These are phyloP conservation scores for Hymenochirus boettgeri DNA, from an alignment of 2,113 vertebrate genomes.

Conservation along the genomic window DNA sequence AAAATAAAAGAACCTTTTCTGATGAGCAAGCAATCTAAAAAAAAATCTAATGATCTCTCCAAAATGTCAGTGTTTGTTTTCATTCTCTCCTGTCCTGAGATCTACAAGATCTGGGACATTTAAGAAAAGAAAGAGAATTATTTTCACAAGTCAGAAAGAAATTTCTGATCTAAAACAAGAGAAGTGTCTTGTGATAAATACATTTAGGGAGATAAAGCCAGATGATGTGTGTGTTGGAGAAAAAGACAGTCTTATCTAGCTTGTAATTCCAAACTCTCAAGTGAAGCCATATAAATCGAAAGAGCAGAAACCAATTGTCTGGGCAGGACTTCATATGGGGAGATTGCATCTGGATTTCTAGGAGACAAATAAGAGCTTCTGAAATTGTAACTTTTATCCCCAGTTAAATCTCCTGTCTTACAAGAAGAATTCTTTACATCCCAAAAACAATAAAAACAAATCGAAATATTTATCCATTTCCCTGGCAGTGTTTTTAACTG, in stretches of 20 bases:
- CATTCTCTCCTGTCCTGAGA: too few species aligned
- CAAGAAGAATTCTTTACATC: slow-evolving; percentile 28
- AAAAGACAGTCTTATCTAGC: slow-evolving; percentile 33
- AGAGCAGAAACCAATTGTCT: slow-evolving; percentile 55
- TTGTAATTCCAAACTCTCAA: slow-evolving; percentile 48
- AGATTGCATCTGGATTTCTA: slow-evolving; percentile 56
- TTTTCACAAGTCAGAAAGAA: background rate
- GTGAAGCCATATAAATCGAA: slow-evolving; percentile 55
- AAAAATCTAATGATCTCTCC: too few species aligned
- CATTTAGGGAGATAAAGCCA: slow-evolving; percentile 35
- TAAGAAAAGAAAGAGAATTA: too few species aligned
- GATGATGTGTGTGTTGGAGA: slow-evolving; percentile 33
- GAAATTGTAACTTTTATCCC: slow-evolving; percentile 50
- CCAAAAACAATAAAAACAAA: too few species aligned
- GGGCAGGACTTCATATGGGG: slow-evolving; percentile 53
- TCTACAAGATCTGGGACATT: too few species aligned
- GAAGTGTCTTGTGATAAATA: too few species aligned
- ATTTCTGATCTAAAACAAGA: too few species aligned
- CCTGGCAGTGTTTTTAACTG: too few species aligned
- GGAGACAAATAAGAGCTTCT: slow-evolving; percentile 56
- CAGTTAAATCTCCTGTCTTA: slow-evolving; percentile 37
- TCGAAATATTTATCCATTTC: too few species aligned
- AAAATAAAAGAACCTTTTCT: too few species aligned
- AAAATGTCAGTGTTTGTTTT: too few species aligned
- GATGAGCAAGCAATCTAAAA: background rate